Evolutionary conservation across 2,797 vertebrate genomes (phyloP).

Genomic region (Pterois miles): DNA sequence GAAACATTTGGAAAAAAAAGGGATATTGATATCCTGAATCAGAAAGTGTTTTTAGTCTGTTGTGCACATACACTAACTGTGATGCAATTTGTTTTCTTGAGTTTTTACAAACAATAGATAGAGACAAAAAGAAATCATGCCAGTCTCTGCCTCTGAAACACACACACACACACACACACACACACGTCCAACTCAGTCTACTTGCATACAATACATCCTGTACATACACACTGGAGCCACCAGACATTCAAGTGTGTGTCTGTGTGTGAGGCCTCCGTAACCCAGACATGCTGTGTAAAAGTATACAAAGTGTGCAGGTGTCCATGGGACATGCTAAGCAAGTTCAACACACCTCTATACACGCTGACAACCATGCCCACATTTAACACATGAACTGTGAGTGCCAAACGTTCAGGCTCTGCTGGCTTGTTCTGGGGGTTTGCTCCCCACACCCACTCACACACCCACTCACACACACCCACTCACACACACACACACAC

Average conservation of each 20-base stretch:
- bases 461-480: not conserved
- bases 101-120: not conserved
- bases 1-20: not conserved
- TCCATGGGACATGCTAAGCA: constrained; percentile 78
- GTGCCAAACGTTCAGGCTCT: constrained; percentile 77
- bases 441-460: no score
- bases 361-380: constrained; percentile 78
- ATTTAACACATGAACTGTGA: constrained; percentile 80
- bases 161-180: not conserved
- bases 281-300: constrained; percentile 69
- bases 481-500: constrained; percentile 1
- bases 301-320: constrained; percentile 77
- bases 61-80: not conserved
- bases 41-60: not conserved
- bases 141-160: not conserved
- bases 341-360: constrained; percentile 78
- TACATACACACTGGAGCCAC: constrained; percentile 7
- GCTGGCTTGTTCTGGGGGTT: constrained; percentile 69
- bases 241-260: constrained; percentile 18
- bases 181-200: not conserved
- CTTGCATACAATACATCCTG: not conserved
- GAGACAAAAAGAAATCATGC: not conserved
- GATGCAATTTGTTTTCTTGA: not conserved
- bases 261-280: constrained; percentile 47
- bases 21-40: not conserved